These are phyloP conservation scores for Pitangus sulphuratus DNA, from an alignment of 2,797 vertebrate genomes.

Conservation along the genomic window DNA sequence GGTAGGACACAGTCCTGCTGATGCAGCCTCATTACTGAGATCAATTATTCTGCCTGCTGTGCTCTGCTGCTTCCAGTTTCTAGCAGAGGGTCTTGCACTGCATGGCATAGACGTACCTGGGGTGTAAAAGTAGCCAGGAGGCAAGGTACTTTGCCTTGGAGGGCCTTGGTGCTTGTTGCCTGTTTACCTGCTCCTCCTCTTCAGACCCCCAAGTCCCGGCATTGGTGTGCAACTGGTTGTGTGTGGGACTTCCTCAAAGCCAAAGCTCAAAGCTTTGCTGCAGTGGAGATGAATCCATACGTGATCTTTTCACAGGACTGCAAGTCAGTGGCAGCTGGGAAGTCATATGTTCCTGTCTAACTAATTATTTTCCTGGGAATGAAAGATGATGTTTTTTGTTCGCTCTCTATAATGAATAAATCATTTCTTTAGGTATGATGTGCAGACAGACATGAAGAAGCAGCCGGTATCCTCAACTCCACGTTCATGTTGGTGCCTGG, in stretches of 20 bases:
- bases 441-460: not conserved
- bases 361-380: slow-evolving; percentile 4
- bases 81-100: not conserved
- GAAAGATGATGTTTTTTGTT: not conserved
- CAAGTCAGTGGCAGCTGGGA: not conserved
- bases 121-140: not conserved
- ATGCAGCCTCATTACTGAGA: accelerated
- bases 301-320: not conserved
- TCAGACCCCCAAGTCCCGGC: not conserved
- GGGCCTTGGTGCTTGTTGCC: not conserved
- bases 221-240: accelerated
- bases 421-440: not conserved
- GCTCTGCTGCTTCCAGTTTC: not conserved
- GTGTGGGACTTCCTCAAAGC: not conserved
- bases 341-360: not conserved
- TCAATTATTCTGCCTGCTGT: not conserved
- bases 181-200: accelerated
- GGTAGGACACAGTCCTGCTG: not conserved
- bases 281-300: not conserved
- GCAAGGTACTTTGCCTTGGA: not conserved
- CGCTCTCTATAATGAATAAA: not conserved
- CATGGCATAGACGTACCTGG: accelerated
- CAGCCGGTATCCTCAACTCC: not conserved
- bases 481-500: not conserved
- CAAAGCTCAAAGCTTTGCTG: not conserved